phyloP scores from a whole-genome alignment of 2,113 vertebrate genomes.

The Syrrhaptes paradoxus region DNA sequence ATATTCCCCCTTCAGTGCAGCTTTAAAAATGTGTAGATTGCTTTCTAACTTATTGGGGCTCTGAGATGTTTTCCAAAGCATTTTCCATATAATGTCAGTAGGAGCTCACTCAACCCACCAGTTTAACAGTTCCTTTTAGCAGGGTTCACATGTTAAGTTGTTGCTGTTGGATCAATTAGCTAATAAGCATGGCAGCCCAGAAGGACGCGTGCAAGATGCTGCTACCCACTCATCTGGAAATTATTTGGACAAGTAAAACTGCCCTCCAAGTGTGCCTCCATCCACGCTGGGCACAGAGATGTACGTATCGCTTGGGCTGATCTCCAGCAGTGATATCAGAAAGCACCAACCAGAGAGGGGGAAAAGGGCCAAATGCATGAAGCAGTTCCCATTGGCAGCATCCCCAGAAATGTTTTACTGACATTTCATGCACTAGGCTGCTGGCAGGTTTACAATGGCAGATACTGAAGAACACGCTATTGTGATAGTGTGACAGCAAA shows the following conservation, averaged over 20 bases:
- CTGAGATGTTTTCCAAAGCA: not conserved
- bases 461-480: not conserved
- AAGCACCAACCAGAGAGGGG: not conserved
- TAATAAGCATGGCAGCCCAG: not conserved
- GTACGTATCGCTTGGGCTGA: fast-evolving
- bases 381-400: conserved; percentile 16
- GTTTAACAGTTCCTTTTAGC: not conserved
- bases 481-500: not conserved
- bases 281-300: not conserved
- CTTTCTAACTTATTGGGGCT: not conserved
- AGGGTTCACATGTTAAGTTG: not conserved
- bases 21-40: not conserved
- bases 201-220: not conserved
- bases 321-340: not conserved
- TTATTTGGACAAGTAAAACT: not conserved
- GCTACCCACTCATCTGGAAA: not conserved
- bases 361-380: not conserved
- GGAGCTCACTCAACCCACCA: not conserved
- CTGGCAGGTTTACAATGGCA: conserved; percentile 17
- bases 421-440: not conserved
- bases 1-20: not conserved
- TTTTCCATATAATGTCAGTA: not conserved
- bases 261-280: not conserved
- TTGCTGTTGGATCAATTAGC: not conserved
- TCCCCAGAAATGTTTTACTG: conserved; percentile 42